Conservation (phyloP, 2,113 vertebrate species). For the Peromyscus californicus region DNA sequence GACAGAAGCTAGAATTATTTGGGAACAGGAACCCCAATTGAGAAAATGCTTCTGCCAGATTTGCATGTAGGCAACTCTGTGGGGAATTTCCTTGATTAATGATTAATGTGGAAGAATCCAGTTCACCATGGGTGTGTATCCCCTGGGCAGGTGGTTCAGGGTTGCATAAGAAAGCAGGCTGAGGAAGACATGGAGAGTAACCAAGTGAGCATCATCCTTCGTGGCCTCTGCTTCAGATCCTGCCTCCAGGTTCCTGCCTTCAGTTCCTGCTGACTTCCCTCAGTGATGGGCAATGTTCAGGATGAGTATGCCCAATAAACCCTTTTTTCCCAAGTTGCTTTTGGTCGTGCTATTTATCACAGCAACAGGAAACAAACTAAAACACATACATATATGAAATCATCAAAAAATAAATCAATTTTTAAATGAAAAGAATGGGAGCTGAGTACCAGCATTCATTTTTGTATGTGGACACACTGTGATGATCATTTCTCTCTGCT, state of each 20-base stretch:
- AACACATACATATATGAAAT: not conserved
- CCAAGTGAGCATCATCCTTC: not conserved
- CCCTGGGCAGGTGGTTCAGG: not conserved
- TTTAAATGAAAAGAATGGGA: not conserved
- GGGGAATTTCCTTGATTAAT: not conserved
- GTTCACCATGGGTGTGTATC: not conserved
- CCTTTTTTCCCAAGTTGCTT: not conserved
- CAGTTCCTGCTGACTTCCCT: not conserved
- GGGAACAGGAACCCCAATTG: not conserved
- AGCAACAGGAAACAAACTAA: not conserved
- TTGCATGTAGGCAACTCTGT: not conserved
- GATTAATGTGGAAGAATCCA: not conserved
- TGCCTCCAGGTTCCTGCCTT: not conserved
- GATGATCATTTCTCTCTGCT: too few species aligned
- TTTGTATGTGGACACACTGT: not conserved
- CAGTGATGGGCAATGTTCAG: not conserved
- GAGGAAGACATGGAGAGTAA: not conserved
- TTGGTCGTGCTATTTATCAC: not conserved
- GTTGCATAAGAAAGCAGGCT: not conserved
- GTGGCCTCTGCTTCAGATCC: not conserved
- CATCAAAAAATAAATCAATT: not conserved
- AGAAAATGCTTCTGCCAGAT: not conserved
- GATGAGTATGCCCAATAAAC: not conserved
- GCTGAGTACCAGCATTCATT: not conserved
- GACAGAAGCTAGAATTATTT: not conserved